A percentile compares a stretch with the other conserved stretches of the same genome.
Evolutionary conservation across 2,888 invertebrate species (phyloP).

Genomic region (Habroteleia sp.): DNA sequence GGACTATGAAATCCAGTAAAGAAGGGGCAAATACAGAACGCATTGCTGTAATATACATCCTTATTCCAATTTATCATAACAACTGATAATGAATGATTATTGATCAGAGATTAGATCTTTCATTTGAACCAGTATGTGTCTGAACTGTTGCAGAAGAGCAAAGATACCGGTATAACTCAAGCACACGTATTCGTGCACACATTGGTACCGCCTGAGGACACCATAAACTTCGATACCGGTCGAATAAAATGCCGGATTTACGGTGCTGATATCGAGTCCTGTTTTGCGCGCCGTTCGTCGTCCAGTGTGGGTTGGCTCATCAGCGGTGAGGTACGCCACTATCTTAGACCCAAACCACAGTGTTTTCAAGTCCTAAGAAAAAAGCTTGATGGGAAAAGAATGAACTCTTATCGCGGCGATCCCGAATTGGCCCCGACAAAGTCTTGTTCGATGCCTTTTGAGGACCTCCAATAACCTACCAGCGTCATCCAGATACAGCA

Average conservation of each 20-base stretch:
- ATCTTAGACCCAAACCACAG: slow-evolving; percentile 67
- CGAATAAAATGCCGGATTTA: slow-evolving; percentile 81
- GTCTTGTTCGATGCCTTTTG: slow-evolving; percentile 77
- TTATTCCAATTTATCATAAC: no score
- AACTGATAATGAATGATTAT: no score
- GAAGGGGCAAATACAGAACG: no score
- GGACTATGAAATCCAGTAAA: no score
- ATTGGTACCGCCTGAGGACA: slow-evolving; percentile 72
- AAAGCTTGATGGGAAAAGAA: slow-evolving; percentile 10
- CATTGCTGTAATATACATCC: no score
- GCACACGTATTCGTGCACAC: slow-evolving; percentile 72
- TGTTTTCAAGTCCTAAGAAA: slow-evolving; percentile 10
- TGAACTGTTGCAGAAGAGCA: no score
- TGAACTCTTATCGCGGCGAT: slow-evolving; percentile 70
- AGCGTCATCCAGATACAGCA: slow-evolving; percentile 74
- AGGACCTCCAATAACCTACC: slow-evolving; percentile 78
- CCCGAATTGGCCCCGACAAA: slow-evolving; percentile 65
- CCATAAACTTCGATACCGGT: slow-evolving; percentile 80
- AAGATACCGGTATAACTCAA: slow-evolving; percentile 80
- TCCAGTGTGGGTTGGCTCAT: slow-evolving; percentile 79
- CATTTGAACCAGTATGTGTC: no score
- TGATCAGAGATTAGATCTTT: no score
- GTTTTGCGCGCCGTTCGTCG: slow-evolving; percentile 76
- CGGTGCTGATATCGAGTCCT: slow-evolving; percentile 78
- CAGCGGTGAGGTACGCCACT: slow-evolving; percentile 74